Base-by-base conservation (phyloP, 2,113 vertebrate genomes). In the Syrmaticus mikado region DNA sequence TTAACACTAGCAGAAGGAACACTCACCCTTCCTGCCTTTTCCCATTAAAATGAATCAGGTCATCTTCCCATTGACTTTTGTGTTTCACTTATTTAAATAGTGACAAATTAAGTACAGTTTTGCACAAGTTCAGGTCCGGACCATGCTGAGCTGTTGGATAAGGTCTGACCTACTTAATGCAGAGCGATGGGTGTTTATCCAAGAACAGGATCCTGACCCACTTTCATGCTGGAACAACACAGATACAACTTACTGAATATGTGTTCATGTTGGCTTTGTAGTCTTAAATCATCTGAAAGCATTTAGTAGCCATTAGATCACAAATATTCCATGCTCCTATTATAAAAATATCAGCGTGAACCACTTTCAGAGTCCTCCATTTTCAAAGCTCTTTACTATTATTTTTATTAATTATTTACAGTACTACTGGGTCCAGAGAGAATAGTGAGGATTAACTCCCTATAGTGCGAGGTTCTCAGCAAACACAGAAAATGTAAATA, bases 371-470 rank as follows among this genome's bases (percentile, higher is more conserved):
- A 60, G 34, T 55, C 80, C 41, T 87, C 30, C 0, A 36, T 89
- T 96, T 93, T 70, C 87, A 92, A 94, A 93, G 67, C 64, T 73
- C 74, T 87, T 96, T 66, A 73, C 28, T 83, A 50, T 62, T 95
- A 74, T 81, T 73, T 38, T 82, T 0, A 0, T 66, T 80, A 71
- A 85, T 78, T 88, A 91, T 91, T 95, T 93, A 85, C 74, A 40
- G 74, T 77, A 64, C 43, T 32, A 8, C 64, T 45, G 0, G 4
- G 8, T 34, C 41, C 60, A 60, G 41, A 87, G 68, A 38, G 41
- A 95, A n/a, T 14, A 81, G 79, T 41, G 38, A 41, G 60, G 65
- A 88, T 46, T 58, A 83, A 10, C 41, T 83, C 50, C 10, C 79
- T 62, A 6, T 25, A 75, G 66, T 2, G 0, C 28, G 32, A 58